Evolutionary conservation across 2,888 invertebrate species (phyloP), one percentile per base, ranked within the genome.

Genomic region (Pristionchus exspectatus): DNA sequence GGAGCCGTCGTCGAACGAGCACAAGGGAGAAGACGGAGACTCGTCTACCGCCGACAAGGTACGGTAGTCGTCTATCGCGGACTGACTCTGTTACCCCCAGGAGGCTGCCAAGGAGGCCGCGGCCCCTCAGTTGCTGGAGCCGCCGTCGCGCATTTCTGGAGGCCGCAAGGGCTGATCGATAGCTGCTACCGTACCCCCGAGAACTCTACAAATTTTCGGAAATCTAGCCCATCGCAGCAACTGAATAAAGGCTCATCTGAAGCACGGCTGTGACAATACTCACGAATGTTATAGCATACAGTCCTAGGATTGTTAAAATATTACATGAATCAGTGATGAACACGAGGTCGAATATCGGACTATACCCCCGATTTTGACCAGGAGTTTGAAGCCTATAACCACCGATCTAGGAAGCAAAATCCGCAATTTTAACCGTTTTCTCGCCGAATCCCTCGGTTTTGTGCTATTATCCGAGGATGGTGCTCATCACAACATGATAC

Each of bases 221-320:
- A 54, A 81, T 81, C 44, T 50, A 50, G 81, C 81, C 81, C 81
- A 81, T 81, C 81, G 81, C 81, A 50, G 50, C 50, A 81, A 54
- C 81, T 81, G 81, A 81, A 81, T 81, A 81, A 81, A 81, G 81
- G 81, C 81, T 81, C 81, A 81, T 81, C 81, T 50, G 81, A 81
- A 54, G 16, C 81, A 50, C 24, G 30, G 27, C 21, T 59, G 59
- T 18, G 18, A 24, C 3, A 59, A 14, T 18, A 4, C 21, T 59
- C 5, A 21, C 59, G 59, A 18, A 59, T 59, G 2, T 18, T 0
- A 59, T 21, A 59, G 14, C 59, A 59, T n/a, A n/a, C n/a, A n/a
- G n/a, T n/a, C n/a, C n/a, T n/a, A n/a, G n/a, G n/a, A n/a, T n/a
- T n/a, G n/a, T n/a, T n/a, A n/a, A n/a, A n/a, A n/a, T n/a, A n/a